Evolutionary conservation across 2,888 invertebrate species (phyloP).

Genomic region (Ectemnius cavifrons): DNA sequence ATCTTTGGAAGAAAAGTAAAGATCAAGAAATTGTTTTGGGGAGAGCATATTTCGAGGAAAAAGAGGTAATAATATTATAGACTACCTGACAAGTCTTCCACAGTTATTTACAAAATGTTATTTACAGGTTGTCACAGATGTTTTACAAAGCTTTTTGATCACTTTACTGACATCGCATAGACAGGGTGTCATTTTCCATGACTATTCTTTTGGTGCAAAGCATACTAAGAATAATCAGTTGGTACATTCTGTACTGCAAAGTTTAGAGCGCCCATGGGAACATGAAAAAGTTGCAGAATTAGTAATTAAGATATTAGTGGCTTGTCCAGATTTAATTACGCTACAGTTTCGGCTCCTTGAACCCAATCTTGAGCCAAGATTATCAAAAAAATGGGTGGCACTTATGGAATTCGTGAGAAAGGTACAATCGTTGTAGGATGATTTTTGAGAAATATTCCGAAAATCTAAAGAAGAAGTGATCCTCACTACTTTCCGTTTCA

Average conservation of each 20-base stretch:
- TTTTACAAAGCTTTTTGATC: slow-evolving; percentile 85
- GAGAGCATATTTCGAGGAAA: slow-evolving; percentile 71
- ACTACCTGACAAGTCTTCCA: too few species aligned
- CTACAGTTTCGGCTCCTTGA: slow-evolving; percentile 82
- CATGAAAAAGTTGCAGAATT: slow-evolving; percentile 83
- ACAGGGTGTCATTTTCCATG: slow-evolving; percentile 87
- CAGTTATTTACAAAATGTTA: too few species aligned
- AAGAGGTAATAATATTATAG: slow-evolving; percentile 66
- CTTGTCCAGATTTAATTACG: slow-evolving; percentile 86
- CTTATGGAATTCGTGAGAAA: slow-evolving; percentile 70
- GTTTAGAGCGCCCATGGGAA: slow-evolving; percentile 85
- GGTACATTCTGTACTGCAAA: slow-evolving; percentile 82
- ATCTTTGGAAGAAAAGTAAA: slow-evolving; percentile 75
- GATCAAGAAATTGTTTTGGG: slow-evolving; percentile 42
- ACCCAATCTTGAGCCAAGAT: slow-evolving; percentile 81
- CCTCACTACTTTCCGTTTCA: slow-evolving; percentile 39
- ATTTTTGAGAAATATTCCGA: neutral
- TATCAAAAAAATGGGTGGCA: slow-evolving; percentile 70
- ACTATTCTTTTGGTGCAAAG: slow-evolving; percentile 83
- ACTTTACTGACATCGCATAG: slow-evolving; percentile 87
- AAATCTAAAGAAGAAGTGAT: too few species aligned
- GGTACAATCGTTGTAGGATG: slow-evolving; percentile 50
- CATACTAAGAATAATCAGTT: slow-evolving; percentile 82
- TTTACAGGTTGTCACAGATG: slow-evolving; percentile 79
- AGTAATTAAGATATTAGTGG: slow-evolving; percentile 82